Evolutionary conservation across 2,797 vertebrate genomes (phyloP).

Genomic region (Triplophysa bombifrons): DNA sequence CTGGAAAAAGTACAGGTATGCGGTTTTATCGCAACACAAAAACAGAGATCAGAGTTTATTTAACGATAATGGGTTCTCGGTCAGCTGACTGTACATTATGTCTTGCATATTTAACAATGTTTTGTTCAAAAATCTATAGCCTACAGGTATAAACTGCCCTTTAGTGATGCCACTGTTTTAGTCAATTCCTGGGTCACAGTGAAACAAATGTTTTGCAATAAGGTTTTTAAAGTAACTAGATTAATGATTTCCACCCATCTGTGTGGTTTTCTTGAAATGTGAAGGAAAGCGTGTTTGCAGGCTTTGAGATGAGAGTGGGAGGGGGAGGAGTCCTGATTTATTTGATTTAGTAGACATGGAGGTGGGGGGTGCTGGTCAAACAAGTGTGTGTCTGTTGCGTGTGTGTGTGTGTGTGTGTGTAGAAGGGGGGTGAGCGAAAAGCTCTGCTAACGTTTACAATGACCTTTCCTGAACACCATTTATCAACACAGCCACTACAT

Average conservation of each 20-base stretch:
- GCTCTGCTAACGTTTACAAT: conserved; percentile 48
- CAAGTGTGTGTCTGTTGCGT: conserved; percentile 45
- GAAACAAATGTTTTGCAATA: too few relatives aligned
- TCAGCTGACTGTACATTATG: neutral
- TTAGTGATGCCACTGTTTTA: neutral
- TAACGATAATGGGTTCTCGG: neutral
- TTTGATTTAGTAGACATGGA: conserved; percentile 52
- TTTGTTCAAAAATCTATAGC: neutral
- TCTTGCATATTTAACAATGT: neutral
- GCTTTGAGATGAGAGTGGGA: conserved; percentile 29
- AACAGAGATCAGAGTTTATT: neutral
- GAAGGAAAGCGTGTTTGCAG: conserved; percentile 14
- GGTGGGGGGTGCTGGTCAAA: conserved; percentile 40
- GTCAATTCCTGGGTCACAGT: neutral
- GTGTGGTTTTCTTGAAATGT: conserved; percentile 29
- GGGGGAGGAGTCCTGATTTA: conserved; percentile 53
- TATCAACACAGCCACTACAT: conserved; percentile 55
- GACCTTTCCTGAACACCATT: conserved; percentile 65
- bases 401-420: conserved; percentile 32
- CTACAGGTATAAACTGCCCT: neutral
- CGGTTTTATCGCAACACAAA: neutral
- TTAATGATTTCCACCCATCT: neutral
- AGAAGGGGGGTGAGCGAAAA: conserved; percentile 34
- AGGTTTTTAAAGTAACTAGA: neutral
- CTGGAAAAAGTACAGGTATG: neutral